Base-by-base conservation (phyloP, 2,797 vertebrate genomes). In the Manis crassicaudata region DNA sequence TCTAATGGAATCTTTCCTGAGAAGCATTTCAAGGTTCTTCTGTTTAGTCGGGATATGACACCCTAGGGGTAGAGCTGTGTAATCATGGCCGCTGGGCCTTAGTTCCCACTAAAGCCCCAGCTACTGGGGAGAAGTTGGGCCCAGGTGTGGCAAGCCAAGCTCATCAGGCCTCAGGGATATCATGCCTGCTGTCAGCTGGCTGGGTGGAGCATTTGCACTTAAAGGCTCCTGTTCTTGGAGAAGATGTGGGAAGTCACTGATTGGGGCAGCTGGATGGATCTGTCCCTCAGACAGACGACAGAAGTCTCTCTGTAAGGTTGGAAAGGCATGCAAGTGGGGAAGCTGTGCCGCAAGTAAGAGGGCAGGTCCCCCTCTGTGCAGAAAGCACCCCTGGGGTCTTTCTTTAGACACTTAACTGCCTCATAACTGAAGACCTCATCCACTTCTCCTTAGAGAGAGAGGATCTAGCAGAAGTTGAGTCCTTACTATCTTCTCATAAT, bases 401-500 rank as follows among this genome's bases (percentile, higher is more conserved):
- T 58, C 54, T 77, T 35, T 4, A 87, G 77, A 29, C n/a, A 46
- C 37, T 13, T 43, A 56, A 2, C 54, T 21, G 50, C 58, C 21
- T 62, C 18, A 1, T 20, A 84, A 43, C 35, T 32, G 9, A 46
- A 68, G 27, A 16, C 35, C 6, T 16, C 1, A 25, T 37, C 35
- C 9, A 12, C 4, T 86, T 94, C 23, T 65, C 32, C 72, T 43
- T 20, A 23, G 6, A 12, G 54, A 81, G 72, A 63, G 60, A 73
- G 35, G 37, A 43, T 84, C 16, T 6, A 72, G 77, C 58, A n/a
- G 14, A 29, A 23, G 32, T 58, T 6, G 21, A 54, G 3, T 70
- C 7, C 37, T 0, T 0, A 13, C 46, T 54, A 35, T 54, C 3
- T 94, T 56, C 4, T 0, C 12, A 0, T 54, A 32, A 52, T 68